Evolutionary conservation across 2,888 invertebrate genomes (phyloP), one percentile per base, ranked within the genome.

Genomic region (Leucoma salicis): DNA sequence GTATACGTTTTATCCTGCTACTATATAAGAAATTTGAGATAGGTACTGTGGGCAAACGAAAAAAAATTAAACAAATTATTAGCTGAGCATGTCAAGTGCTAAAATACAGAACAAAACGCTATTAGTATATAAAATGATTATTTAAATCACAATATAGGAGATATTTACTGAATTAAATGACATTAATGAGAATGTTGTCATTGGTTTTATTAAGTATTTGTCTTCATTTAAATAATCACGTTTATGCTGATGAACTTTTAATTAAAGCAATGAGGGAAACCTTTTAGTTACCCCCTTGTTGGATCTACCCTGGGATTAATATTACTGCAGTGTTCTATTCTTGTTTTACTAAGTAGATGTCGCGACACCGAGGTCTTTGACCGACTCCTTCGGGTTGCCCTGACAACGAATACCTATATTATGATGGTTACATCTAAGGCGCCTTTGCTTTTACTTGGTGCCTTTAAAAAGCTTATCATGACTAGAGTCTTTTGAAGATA

Each of bases 321-420:
- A 80, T 73, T 74, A 80, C 73, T 74, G 65, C 64, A 66, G 66
- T 63, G 73, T 76, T n/a, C n/a, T n/a, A n/a, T n/a, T 82, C 70
- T 82, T 80, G 75, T 80, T 82, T 76, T 72, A 71, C 74, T 78
- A 73, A 62, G 63, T 69, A 63, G 63, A 68, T 77, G 84, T 82
- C 82, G 78, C 80, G 79, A 75, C 78, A 69, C 46, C 60, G 74
- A 77, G 88, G 84, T 86, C 85, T 75, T 76, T 78, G 86, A 82
- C 85, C 86, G 80, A 78, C 76, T 78, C 78, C 74, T 68, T 75
- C 59, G 63, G 63, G 84, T 82, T 71, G 65, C 78, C 69, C 80
- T 81, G 64, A 75, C 72, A 71, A 87, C 82, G 72, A 58, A 72
- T 78, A 78, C 72, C 72, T 81, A 73, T 68, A 67, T 65, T 69